phyloP scores from a whole-genome alignment of 92 coral and sea anemone species.

The Actinernus sp. region DNA sequence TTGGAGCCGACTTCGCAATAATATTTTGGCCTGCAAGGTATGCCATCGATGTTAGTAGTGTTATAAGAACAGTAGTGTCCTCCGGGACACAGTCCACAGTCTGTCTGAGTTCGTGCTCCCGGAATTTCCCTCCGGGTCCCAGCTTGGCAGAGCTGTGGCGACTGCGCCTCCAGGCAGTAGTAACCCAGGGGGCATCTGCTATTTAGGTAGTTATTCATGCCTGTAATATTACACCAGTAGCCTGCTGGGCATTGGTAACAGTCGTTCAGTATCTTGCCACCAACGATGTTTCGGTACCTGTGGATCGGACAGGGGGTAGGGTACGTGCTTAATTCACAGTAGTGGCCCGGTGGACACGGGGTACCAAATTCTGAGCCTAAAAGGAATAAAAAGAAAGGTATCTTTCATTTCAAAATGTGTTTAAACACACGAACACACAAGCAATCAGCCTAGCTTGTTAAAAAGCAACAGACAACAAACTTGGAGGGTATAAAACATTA shows the following conservation, averaged over 20 bases:
- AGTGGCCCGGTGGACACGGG: constrained; percentile 88
- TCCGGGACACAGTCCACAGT: constrained; percentile 88
- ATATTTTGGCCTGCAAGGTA: constrained; percentile 79
- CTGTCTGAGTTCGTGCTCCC: constrained; percentile 80
- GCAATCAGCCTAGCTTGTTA: no score
- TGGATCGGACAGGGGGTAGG: constrained; percentile 87
- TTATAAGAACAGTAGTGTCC: constrained; percentile 88
- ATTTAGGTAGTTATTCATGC: constrained; percentile 84
- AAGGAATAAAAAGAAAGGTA: no score
- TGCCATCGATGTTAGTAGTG: constrained; percentile 79
- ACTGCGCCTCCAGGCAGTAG: constrained; percentile 85
- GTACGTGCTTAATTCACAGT: constrained; percentile 68
- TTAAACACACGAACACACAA: no score
- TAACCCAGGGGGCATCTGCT: constrained; percentile 94
- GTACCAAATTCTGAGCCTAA: constrained; percentile 81
- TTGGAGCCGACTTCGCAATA: constrained; percentile 84
- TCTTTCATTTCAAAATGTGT: no score
- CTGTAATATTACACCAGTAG: constrained; percentile 97
- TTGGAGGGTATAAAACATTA: no score
- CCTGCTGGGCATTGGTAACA: constrained; percentile 98
- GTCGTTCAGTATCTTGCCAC: constrained; percentile 78
- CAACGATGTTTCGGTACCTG: constrained; percentile 84
- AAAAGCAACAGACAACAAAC: neutral
- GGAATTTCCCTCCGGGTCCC: constrained; percentile 83
- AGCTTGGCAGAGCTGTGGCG: constrained; percentile 84